These are phyloP conservation scores for Eonycteris spelaea DNA, from an alignment of 2,113 vertebrate genomes.

Conservation along the genomic window DNA sequence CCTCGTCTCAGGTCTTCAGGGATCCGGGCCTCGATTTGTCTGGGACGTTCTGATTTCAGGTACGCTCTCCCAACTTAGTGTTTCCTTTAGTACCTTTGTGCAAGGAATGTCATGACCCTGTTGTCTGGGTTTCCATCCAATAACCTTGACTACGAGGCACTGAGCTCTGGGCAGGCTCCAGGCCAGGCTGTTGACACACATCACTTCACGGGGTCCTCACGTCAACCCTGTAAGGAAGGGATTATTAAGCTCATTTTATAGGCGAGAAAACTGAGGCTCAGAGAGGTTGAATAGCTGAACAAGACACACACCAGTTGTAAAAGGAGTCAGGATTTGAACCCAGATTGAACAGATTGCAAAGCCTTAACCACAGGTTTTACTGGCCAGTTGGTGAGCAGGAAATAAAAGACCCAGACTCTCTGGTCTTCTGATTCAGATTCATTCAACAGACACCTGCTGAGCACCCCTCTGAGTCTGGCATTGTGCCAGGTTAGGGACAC, in stretches of 20 bases:
- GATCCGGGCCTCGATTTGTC: neutral
- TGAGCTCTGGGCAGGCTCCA: neutral
- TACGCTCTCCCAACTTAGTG: neutral
- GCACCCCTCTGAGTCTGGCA: rapidly evolving
- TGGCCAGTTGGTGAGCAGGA: neutral
- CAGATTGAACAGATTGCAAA: neutral
- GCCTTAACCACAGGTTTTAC: neutral
- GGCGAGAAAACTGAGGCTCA: too few species aligned
- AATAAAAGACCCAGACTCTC: neutral
- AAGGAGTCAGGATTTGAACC: neutral
- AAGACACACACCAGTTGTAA: neutral
- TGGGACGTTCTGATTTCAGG: neutral
- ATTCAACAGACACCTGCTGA: neutral
- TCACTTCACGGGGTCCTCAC: neutral
- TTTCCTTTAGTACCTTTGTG: neutral
- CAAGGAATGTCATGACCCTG: neutral
- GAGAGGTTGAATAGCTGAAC: too few species aligned
- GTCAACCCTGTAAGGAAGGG: neutral
- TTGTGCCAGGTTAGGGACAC: neutral
- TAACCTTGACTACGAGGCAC: rapidly evolving
- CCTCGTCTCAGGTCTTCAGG: neutral
- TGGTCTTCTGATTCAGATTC: neutral
- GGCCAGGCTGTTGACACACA: neutral
- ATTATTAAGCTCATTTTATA: neutral
- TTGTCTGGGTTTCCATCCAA: neutral